Percentiles rank a stretch among this genome's conserved stretches.
Conservation (phyloP, 2,888 invertebrate genomes). For the Phlogophora meticulosa region DNA sequence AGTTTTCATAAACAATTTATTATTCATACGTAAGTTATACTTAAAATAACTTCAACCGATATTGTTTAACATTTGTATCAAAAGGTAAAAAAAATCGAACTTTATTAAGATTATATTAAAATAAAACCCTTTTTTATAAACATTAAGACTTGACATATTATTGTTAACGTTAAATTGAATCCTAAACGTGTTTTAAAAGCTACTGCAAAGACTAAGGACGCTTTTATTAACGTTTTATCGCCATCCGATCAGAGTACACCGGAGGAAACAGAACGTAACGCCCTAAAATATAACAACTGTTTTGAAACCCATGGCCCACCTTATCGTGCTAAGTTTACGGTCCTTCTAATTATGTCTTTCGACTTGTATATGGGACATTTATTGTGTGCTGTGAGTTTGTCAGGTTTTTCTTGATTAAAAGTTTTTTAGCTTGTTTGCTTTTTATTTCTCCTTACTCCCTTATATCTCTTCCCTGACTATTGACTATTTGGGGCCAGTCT, state of each 20-base stretch:
- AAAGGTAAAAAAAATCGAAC: slow-evolving; percentile 29
- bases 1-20: neutral
- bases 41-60: slow-evolving; percentile 1
- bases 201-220: slow-evolving; percentile 42
- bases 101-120: slow-evolving; percentile 19
- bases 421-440: too few species aligned
- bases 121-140: slow-evolving; percentile 22
- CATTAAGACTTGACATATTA: slow-evolving; percentile 39
- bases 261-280: slow-evolving; percentile 81
- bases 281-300: slow-evolving; percentile 85
- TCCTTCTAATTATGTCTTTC: slow-evolving; percentile 52
- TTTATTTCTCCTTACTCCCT: too few species aligned
- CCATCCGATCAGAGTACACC: slow-evolving; percentile 75
- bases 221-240: slow-evolving; percentile 68
- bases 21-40: neutral
- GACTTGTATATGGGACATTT: slow-evolving; percentile 36
- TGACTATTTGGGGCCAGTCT: too few species aligned
- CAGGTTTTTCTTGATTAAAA: slow-evolving; percentile 11
- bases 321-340: slow-evolving; percentile 73
- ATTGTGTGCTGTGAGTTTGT: slow-evolving; percentile 23
- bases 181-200: slow-evolving; percentile 49
- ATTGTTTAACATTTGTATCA: slow-evolving; percentile 1
- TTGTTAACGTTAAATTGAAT: slow-evolving; percentile 37
- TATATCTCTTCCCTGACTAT: too few species aligned
- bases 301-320: slow-evolving; percentile 75